Conservation (phyloP, 2,797 vertebrate genomes). For the Liparis tanakae region DNA sequence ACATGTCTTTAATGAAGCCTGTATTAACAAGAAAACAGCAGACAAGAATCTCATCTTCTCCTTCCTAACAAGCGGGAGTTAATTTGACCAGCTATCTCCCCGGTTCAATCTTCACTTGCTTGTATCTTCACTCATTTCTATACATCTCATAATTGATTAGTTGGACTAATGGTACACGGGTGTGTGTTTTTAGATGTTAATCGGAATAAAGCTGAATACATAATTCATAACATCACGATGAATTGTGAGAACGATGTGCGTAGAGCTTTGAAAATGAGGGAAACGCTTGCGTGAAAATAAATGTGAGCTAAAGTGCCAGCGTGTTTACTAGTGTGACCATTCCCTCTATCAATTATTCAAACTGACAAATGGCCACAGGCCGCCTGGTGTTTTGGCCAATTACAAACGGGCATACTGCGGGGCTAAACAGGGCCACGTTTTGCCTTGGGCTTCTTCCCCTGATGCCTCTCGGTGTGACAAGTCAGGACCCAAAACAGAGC, state of each 20-base stretch:
- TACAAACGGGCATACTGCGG: slow-evolving; percentile 78
- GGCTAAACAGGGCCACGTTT: slow-evolving; percentile 78
- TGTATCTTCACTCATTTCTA: slow-evolving; percentile 74
- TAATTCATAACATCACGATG: slow-evolving; percentile 59
- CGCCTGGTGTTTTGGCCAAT: slow-evolving; percentile 79
- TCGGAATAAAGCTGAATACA: slow-evolving; percentile 63
- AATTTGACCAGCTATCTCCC: slow-evolving; percentile 76
- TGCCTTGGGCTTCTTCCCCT: slow-evolving; percentile 68
- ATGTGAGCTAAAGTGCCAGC: slow-evolving; percentile 56
- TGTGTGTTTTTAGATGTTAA: slow-evolving; percentile 73
- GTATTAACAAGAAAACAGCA: slow-evolving; percentile 62
- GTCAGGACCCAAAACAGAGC: slow-evolving; percentile 76
- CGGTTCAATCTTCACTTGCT: slow-evolving; percentile 74
- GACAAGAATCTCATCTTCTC: slow-evolving; percentile 78
- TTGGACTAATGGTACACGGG: slow-evolving; percentile 68
- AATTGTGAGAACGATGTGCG: slow-evolving; percentile 24
- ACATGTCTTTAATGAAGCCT: slow-evolving; percentile 67
- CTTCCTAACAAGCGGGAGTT: slow-evolving; percentile 75
- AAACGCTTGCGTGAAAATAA: slow-evolving; percentile 54
- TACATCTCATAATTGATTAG: slow-evolving; percentile 76
- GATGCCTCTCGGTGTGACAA: slow-evolving; percentile 74
- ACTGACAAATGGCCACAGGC: slow-evolving; percentile 81
- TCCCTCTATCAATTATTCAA: slow-evolving; percentile 82
- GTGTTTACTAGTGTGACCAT: slow-evolving; percentile 66
- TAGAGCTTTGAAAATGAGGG: slow-evolving; percentile 19